These are phyloP conservation scores for Boleophthalmus pectinirostris DNA, from an alignment of 2,113 vertebrate genomes.

Conservation along the genomic window DNA sequence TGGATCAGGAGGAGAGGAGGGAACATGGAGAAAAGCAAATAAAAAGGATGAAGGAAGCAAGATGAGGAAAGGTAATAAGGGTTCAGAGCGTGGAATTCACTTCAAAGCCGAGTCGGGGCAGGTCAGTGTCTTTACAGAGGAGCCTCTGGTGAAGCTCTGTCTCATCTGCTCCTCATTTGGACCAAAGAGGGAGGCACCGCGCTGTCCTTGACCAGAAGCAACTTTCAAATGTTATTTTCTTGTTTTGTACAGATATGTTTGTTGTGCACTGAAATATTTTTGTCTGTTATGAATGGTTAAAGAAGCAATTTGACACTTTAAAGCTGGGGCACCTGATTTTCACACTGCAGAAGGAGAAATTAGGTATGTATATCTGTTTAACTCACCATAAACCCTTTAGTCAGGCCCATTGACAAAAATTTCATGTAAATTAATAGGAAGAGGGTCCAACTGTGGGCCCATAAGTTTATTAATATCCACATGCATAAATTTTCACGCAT, in stretches of 20 bases:
- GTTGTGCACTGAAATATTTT: slow-evolving; percentile 7
- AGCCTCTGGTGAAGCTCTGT: slow-evolving; percentile 46
- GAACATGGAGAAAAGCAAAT: slow-evolving; percentile 24
- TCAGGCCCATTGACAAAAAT: no score
- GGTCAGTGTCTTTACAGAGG: slow-evolving; percentile 49
- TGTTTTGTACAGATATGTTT: not conserved
- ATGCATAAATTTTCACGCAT: no score
- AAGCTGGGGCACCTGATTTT: no score
- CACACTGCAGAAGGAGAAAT: no score
- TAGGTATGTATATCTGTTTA: no score
- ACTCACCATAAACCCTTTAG: no score
- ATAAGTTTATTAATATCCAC: no score
- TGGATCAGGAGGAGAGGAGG: slow-evolving; percentile 9
- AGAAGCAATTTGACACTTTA: not conserved
- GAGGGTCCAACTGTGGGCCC: no score
- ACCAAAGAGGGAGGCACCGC: slow-evolving; percentile 28
- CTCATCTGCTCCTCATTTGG: slow-evolving; percentile 65
- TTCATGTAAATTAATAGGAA: no score
- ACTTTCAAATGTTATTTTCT: slow-evolving; percentile 15
- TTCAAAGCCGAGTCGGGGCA: slow-evolving; percentile 57
- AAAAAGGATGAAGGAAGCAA: slow-evolving; percentile 25
- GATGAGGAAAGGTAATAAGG: slow-evolving; percentile 39
- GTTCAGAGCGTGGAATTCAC: slow-evolving; percentile 56
- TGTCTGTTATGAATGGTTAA: not conserved
- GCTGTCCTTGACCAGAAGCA: not conserved